These are phyloP conservation scores for Microplitis mediator DNA, from an alignment of 1,140 invertebrate species.

Conservation along the genomic window DNA sequence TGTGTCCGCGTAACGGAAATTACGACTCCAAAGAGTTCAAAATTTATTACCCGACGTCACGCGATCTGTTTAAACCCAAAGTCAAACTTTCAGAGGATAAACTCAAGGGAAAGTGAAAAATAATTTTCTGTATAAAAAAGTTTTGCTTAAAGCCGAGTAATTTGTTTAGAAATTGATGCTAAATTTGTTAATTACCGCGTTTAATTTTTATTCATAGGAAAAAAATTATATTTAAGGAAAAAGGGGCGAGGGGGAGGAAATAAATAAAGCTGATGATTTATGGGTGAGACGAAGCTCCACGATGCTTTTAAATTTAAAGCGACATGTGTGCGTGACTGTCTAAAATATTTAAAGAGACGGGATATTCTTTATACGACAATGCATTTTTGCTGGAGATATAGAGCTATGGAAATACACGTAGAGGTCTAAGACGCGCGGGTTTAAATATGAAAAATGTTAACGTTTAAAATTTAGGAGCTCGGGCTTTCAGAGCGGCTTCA, in stretches of 20 bases:
- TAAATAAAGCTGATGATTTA: background rate
- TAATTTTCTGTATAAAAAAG: no score
- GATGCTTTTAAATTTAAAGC: constrained; percentile 1
- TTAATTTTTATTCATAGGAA: no score
- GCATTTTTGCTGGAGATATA: background rate
- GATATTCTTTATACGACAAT: constrained; percentile 31
- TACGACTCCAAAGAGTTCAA: background rate
- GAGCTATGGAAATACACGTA: background rate
- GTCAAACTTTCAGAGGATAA: background rate
- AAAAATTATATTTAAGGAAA: no score
- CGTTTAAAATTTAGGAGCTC: constrained; percentile 29
- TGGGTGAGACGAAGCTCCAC: background rate
- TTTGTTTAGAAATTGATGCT: no score
- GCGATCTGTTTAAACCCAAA: background rate
- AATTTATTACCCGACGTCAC: constrained; percentile 13
- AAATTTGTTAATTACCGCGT: no score
- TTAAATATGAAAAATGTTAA: constrained; percentile 48
- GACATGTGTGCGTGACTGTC: constrained; percentile 37
- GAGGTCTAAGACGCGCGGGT: constrained; percentile 39
- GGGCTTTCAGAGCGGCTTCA: background rate
- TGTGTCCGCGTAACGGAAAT: background rate
- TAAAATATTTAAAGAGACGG: constrained; percentile 40
- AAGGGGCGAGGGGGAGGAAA: no score
- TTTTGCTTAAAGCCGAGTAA: no score
- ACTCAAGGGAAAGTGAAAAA: no score